phyloP scores from a whole-genome alignment of 2,888 invertebrate species.

The Parasteatoda lunata region DNA sequence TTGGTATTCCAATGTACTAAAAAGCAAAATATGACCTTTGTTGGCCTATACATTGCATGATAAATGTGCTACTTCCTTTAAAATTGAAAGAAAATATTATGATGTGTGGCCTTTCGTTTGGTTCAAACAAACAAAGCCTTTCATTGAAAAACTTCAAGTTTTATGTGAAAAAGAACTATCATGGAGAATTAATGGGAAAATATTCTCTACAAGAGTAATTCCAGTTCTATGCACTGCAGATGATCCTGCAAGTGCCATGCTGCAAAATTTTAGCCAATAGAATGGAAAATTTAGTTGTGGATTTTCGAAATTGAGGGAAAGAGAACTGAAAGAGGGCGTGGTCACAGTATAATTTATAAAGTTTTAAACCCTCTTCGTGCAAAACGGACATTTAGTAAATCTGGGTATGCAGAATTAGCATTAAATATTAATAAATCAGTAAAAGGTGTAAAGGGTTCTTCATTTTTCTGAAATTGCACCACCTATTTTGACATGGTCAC shows the following conservation, averaged over 20 bases:
- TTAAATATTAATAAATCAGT: not conserved
- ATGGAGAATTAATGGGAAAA: too few species aligned
- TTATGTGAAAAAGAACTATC: too few species aligned
- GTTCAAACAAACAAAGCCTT: too few species aligned
- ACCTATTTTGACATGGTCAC: conserved; percentile 68
- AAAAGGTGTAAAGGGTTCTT: conserved; percentile 37
- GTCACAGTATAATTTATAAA: not conserved
- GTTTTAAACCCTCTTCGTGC: not conserved
- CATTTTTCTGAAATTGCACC: conserved; percentile 12
- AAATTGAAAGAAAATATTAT: too few species aligned
- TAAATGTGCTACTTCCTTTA: too few species aligned
- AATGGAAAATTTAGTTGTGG: conserved; percentile 6
- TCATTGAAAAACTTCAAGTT: too few species aligned
- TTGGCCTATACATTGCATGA: too few species aligned
- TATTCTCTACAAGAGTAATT: too few species aligned
- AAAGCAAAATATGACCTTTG: too few species aligned
- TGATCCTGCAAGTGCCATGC: conserved; percentile 15
- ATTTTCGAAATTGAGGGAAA: conserved; percentile 12
- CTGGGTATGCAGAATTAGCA: not conserved
- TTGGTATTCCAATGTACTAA: too few species aligned
- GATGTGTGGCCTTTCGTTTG: too few species aligned
- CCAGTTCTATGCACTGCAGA: conserved; percentile 10
- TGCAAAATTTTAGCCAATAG: conserved; percentile 18
- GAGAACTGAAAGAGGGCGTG: conserved; percentile 10
- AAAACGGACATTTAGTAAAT: not conserved